phyloP scores from a whole-genome alignment of 2,888 invertebrate genomes.

The Anodontia alba region DNA sequence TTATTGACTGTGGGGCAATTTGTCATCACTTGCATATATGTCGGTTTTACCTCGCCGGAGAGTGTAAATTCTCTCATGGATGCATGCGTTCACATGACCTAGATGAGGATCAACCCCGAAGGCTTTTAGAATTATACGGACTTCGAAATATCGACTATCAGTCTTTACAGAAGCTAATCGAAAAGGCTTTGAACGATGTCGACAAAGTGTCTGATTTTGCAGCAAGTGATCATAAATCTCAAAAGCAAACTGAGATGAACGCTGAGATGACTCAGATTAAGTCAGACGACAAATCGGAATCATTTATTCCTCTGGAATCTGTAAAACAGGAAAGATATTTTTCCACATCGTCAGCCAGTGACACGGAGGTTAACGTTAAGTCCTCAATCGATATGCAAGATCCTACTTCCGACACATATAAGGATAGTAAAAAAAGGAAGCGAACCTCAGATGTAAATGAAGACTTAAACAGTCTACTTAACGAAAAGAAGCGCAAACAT shows the following conservation, averaged over 20 bases:
- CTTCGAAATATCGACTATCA: not conserved
- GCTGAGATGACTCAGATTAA: not conserved
- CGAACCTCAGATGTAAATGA: no score
- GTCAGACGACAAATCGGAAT: not conserved
- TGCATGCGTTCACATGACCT: slow-evolving; percentile 57
- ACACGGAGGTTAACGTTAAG: no score
- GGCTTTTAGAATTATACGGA: slow-evolving; percentile 23
- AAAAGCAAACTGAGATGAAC: not conserved
- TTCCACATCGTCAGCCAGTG: no score
- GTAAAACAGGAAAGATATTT: not conserved
- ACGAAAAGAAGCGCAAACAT: no score
- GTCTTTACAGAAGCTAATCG: not conserved
- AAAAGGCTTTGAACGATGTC: not conserved
- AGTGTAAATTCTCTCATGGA: slow-evolving; percentile 46
- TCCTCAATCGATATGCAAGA: no score
- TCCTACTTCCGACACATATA: no score
- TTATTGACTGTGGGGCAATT: slow-evolving; percentile 6
- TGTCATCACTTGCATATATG: slow-evolving; percentile 54
- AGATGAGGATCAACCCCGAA: slow-evolving; percentile 37
- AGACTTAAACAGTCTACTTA: no score
- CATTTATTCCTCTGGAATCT: not conserved
- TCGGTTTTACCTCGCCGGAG: slow-evolving; percentile 43
- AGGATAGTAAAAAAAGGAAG: no score
- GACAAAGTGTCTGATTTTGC: not conserved
- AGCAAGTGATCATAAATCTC: not conserved